Evolutionary conservation across 64 coral and sea anemone species (phyloP).

Genomic region (Anthopleura sola): DNA sequence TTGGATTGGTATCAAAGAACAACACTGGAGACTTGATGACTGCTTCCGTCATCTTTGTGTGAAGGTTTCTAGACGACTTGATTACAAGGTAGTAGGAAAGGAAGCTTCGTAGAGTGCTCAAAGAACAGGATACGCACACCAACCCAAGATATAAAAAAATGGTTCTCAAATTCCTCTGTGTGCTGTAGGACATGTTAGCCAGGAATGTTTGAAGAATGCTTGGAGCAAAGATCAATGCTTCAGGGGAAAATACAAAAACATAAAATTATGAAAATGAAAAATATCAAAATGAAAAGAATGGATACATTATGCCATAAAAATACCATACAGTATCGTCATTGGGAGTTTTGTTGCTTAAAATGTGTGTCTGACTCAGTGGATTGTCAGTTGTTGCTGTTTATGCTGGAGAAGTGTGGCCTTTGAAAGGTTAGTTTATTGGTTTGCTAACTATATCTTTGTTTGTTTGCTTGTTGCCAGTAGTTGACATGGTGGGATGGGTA

Average conservation of each 20-base stretch:
- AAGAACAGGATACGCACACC: neutral
- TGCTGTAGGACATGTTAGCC: neutral
- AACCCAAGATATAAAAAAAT: constrained; percentile 21
- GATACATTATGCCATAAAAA: too few species aligned
- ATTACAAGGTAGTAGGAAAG: constrained; percentile 23
- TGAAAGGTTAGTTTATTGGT: too few species aligned
- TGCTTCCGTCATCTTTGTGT: constrained; percentile 41
- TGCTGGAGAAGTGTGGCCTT: too few species aligned
- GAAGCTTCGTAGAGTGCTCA: neutral
- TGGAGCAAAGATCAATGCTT: constrained; percentile 24
- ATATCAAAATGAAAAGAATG: too few species aligned
- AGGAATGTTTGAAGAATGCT: constrained; percentile 27
- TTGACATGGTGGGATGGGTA: too few species aligned
- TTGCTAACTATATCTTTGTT: too few species aligned
- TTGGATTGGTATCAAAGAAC: constrained; percentile 62
- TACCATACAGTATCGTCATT: too few species aligned
- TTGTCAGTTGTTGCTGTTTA: too few species aligned
- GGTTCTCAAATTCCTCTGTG: constrained; percentile 1
- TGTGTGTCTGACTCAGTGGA: too few species aligned
- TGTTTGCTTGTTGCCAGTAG: too few species aligned
- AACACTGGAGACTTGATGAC: constrained; percentile 22
- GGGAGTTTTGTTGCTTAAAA: too few species aligned
- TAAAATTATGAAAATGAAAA: neutral
- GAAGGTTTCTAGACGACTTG: constrained; percentile 44
- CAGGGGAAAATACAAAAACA: neutral